Base-by-base conservation (phyloP, 2,888 invertebrate genomes). In the Xestoiulus laeticollis region DNA sequence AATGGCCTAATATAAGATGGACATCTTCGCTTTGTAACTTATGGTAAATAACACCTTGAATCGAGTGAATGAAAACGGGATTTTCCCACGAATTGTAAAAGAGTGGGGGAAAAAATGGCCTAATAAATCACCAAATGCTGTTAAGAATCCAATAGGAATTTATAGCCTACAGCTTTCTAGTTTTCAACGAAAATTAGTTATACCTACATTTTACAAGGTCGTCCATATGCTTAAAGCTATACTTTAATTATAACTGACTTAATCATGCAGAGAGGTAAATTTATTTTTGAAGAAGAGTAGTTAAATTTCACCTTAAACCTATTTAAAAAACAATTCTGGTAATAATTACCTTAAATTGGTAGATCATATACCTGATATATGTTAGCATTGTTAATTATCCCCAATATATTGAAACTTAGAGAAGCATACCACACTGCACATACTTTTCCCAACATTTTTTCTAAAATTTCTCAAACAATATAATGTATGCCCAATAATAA, bases 41-140 rank as follows among this genome's bases (percentile, higher is more conserved):
- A 68, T 68, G 68, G 26, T 3, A 26, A 26, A 68, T 12, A 26
- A 14, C 12, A 12, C 68, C 68, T 68, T 68, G 68, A 68, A 68
- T 26, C 26, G 68, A 26, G 12, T 68, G 26, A 68, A 68, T 26
- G 68, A 68, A 68, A 68, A 26, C 26, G 8, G 68, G 26, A 68
- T 68, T 68, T 68, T 68, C 68, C 68, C 68, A 68, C 68, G 26
- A 26, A n/a, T 68, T 68, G 68, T 26, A 68, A 68, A n/a, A n/a
- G n/a, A 59, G 59, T n/a, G 22, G 4, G n/a, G 22, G 22, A 38
- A 59, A 59, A 59, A 59, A 22, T 59, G 59, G 59, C 59, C 59
- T 59, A 59, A 59, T 22, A 59, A 59, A 22, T 8, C n/a, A 22
- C 4, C 19, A 8, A 22, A 8, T n/a, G n/a, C n/a, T 59, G n/a